These are phyloP conservation scores for Cardinalis cardinalis DNA, from an alignment of 2,113 vertebrate genomes.

Conservation along the genomic window DNA sequence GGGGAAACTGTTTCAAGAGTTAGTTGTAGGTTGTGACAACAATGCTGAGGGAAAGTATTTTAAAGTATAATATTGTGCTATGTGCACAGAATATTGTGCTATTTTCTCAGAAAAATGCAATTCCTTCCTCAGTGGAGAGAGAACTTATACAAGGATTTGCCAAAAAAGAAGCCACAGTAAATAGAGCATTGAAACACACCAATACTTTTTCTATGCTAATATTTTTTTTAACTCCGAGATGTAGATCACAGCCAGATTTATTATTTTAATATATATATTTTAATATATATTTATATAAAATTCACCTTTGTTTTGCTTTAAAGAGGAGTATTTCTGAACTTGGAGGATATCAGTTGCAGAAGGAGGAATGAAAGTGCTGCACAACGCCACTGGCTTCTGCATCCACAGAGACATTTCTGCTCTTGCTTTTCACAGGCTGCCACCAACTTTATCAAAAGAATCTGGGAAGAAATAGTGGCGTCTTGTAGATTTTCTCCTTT, in stretches of 20 bases:
- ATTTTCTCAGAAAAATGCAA: not conserved
- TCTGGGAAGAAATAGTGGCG: not conserved
- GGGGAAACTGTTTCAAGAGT: not conserved
- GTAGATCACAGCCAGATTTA: not conserved
- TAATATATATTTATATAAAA: not conserved
- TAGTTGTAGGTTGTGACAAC: not conserved
- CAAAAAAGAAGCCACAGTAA: not conserved
- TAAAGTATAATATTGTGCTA: not conserved
- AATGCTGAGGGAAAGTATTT: not conserved
- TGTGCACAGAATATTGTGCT: not conserved
- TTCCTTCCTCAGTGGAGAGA: not conserved
- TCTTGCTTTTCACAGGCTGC: not conserved
- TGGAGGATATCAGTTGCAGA: not conserved
- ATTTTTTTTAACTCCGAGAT: not conserved
- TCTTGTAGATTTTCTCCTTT: not conserved
- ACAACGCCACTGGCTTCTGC: not conserved
- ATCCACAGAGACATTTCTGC: not conserved
- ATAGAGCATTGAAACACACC: not conserved
- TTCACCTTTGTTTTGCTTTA: not conserved
- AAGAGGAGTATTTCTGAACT: not conserved
- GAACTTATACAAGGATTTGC: not conserved
- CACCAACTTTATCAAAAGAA: not conserved
- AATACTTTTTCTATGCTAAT: not conserved
- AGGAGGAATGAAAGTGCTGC: not conserved
- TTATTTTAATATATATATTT: not conserved